Evolutionary conservation across 2,113 vertebrate species (phyloP).

Genomic region (Gallinago media): DNA sequence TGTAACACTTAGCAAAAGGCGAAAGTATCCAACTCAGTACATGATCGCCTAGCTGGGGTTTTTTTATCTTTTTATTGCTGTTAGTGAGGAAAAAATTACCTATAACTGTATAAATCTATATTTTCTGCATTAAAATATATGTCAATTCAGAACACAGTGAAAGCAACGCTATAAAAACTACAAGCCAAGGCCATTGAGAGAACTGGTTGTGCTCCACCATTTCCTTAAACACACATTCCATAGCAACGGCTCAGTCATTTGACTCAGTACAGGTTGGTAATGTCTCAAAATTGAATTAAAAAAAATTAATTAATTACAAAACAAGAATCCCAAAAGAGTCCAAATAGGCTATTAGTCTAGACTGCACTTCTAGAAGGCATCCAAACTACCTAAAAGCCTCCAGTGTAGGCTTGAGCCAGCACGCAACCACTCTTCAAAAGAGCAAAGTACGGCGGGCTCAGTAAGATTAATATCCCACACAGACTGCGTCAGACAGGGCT

Average conservation of each 20-base stretch:
- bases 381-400: neutral
- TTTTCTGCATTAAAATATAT: neutral
- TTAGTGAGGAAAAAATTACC: neutral
- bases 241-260: neutral
- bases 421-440: neutral
- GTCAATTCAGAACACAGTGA: neutral
- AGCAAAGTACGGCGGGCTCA: neutral
- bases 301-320: neutral
- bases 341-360: neutral
- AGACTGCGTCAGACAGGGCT: neutral
- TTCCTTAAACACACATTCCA: neutral
- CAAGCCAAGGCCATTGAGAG: fast-evolving
- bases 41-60: neutral
- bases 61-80: neutral
- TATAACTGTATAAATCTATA: neutral
- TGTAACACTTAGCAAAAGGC: neutral
- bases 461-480: neutral
- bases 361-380: neutral
- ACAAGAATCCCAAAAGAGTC: neutral
- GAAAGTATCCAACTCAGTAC: neutral
- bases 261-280: neutral
- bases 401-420: neutral
- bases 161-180: neutral
- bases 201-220: neutral
- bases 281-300: neutral